These are phyloP conservation scores for Calidris pygmaea DNA, from an alignment of 2,113 vertebrate genomes.

Conservation along the genomic window DNA sequence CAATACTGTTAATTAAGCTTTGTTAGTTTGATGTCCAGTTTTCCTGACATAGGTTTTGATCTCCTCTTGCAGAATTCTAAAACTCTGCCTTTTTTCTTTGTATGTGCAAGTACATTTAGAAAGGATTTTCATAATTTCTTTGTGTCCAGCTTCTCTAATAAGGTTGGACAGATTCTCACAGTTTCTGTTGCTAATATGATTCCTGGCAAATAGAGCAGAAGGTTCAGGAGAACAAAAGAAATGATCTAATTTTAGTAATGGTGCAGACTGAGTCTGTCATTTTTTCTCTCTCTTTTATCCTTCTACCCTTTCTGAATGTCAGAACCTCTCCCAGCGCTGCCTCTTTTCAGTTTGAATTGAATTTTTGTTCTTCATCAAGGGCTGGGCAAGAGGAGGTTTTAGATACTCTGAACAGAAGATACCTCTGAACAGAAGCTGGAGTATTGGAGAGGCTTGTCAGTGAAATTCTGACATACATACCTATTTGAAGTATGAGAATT, in stretches of 20 bases:
- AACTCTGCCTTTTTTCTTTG: not conserved
- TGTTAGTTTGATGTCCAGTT: not conserved
- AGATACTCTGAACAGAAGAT: slow-evolving; percentile 20
- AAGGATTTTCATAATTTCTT: slow-evolving; percentile 55
- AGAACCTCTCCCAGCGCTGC: slow-evolving; percentile 27
- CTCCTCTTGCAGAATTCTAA: not conserved
- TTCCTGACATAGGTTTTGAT: not conserved
- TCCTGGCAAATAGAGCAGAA: slow-evolving; percentile 76
- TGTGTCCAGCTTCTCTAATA: slow-evolving; percentile 54
- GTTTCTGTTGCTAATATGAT: slow-evolving; percentile 73
- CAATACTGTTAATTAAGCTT: slow-evolving; percentile 14
- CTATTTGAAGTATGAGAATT: not conserved
- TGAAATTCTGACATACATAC: not conserved
- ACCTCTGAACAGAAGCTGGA: slow-evolving; percentile 26
- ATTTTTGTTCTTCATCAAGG: slow-evolving; percentile 59
- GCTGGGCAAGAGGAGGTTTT: not conserved
- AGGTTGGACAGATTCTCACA: slow-evolving; percentile 68
- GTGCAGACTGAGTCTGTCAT: slow-evolving; percentile 51
- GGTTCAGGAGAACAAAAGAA: slow-evolving; percentile 72
- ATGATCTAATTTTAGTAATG: slow-evolving; percentile 74
- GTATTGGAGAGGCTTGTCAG: slow-evolving; percentile 1
- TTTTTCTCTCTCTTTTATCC: slow-evolving; percentile 44
- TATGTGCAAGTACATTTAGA: slow-evolving; percentile 19
- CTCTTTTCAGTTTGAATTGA: slow-evolving; percentile 49
- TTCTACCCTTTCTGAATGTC: slow-evolving; percentile 55